Conservation (phyloP, 2,113 vertebrate genomes). For the Serinus canaria region DNA sequence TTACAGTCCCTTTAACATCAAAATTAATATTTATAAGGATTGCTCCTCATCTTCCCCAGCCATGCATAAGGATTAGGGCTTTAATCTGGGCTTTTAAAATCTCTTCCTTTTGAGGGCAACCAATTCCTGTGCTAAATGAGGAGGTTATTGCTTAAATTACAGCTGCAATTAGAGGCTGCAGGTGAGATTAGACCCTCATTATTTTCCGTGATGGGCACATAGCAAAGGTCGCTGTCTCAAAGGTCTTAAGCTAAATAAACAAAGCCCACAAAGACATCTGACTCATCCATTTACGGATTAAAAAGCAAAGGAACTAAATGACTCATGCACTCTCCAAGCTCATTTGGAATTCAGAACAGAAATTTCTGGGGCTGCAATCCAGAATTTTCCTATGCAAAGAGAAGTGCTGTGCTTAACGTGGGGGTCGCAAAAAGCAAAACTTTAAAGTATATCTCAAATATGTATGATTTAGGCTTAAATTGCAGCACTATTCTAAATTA, state of each 20-base stretch:
- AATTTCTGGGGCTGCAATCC: background rate
- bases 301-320: background rate
- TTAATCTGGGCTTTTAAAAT: background rate
- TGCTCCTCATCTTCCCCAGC: background rate
- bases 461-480: background rate
- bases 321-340: background rate
- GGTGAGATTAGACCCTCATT: background rate
- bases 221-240: background rate
- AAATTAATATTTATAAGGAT: background rate
- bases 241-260: background rate
- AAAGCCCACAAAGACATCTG: background rate
- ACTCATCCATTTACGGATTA: slow-evolving; percentile 21
- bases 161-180: background rate
- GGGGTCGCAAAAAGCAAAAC: background rate
- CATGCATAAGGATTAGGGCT: background rate
- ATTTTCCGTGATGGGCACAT: background rate
- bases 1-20: background rate
- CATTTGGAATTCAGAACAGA: background rate
- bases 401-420: background rate
- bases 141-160: background rate
- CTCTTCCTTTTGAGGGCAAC: background rate
- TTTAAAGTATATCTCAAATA: background rate
- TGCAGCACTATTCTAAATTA: background rate
- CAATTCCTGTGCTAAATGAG: background rate
- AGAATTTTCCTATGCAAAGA: background rate